Evolutionary conservation across 2,797 vertebrate genomes (phyloP), one percentile per base, ranked within the genome.

Genomic region (Atherinosoma microstoma): DNA sequence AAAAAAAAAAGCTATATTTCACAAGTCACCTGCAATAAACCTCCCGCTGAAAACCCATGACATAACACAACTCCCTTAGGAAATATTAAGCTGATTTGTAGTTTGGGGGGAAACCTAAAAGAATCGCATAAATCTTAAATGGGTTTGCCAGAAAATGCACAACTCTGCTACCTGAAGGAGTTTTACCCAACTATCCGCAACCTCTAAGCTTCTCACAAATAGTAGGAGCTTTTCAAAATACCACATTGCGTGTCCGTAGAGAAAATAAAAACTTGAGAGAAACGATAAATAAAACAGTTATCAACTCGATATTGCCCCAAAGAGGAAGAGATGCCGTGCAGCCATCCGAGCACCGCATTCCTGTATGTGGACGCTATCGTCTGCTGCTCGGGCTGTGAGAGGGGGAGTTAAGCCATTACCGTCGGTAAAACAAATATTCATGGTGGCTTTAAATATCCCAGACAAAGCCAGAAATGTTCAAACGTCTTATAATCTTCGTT

Each of bases 321-420:
- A 51, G 22, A 57, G 38, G 27, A 58, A 16, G 45, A 63, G 59
- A 13, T 64, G 77, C 34, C 6, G 79, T 7, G 59, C 45, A 78
- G 82, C 49, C 58, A 80, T 67, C 64, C 71, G 86, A 87, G 75
- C 70, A 54, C 84, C 80, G 80, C 87, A 88, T 86, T 93, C 87
- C 87, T 86, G 51, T 73, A 40, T 56, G 78, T 3, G 79, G 73
- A 81, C 73, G 58, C 71, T 68, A 53, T 64, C 58, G 86, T 74
- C 82, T 84, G 78, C 83, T 72, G 80, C 59, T 47, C 77, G 57
- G 62, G 67, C 76, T 68, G 60, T 11, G 53, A 38, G 65, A 24
- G 30, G 65, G 24, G 38, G 56, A 24, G 18, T 8, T 38, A 15
- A 76, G 30, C 75, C 60, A 10, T 63, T 77, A 67, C 75, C 79